A percentile compares a stretch with the other conserved stretches of the same genome.
These are phyloP conservation scores for Acanthaster planci DNA, from an alignment of 35 echinoderm and acorn worm genomes.

Conservation along the genomic window DNA sequence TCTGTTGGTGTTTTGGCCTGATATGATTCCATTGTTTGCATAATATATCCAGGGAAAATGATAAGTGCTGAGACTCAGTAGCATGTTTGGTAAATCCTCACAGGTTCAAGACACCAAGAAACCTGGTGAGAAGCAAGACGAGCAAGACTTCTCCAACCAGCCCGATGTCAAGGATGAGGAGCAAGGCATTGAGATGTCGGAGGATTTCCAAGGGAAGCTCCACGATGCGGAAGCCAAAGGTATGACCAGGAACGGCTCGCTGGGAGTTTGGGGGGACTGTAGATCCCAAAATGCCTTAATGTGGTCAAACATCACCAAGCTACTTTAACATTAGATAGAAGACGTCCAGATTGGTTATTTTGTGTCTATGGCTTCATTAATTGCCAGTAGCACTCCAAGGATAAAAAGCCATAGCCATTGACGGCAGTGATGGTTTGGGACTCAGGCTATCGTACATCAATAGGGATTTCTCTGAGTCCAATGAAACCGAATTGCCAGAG, in stretches of 20 bases:
- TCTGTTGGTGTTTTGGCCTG: neutral
- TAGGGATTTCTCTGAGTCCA: no score
- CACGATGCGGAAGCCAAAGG: slow-evolving; percentile 88
- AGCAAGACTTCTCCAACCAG: neutral
- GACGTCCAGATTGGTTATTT: no score
- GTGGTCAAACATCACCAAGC: no score
- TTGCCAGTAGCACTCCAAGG: no score
- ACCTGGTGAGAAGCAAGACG: slow-evolving; percentile 27
- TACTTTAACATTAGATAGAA: no score
- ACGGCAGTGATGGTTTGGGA: no score
- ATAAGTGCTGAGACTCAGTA: neutral
- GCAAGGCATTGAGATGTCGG: slow-evolving; percentile 99
- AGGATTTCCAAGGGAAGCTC: slow-evolving; percentile 98
- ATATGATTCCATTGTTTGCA: neutral
- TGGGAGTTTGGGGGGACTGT: neutral
- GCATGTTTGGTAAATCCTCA: no score
- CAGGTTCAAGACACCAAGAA: slow-evolving; percentile 83
- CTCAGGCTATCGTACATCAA: no score
- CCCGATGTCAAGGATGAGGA: slow-evolving; percentile 84
- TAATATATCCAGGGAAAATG: neutral
- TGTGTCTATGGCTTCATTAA: no score
- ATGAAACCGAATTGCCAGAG: neutral
- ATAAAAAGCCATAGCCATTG: no score
- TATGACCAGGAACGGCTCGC: neutral
- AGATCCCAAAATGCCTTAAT: no score